Evolutionary conservation across 2,797 vertebrate species (phyloP).

Genomic region (Peromyscus melanophrys): DNA sequence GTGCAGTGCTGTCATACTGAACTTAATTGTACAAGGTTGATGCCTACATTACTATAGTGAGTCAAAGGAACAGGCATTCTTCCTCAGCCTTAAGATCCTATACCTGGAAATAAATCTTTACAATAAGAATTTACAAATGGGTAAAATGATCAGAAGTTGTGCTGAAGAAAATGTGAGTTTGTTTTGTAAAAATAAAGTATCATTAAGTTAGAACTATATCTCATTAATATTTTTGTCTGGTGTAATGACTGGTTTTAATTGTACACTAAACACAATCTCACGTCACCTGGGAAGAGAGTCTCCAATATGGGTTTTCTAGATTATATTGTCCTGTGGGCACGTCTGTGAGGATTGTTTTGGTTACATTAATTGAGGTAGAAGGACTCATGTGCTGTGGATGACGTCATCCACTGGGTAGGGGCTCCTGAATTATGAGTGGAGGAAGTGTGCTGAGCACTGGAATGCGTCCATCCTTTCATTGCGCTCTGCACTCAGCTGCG

Average conservation of each 20-base stretch:
- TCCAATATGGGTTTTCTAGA: neutral
- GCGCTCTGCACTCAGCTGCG: no score
- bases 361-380: neutral
- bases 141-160: neutral
- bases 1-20: neutral
- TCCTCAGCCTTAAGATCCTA: neutral
- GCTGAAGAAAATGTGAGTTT: neutral
- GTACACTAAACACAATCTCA: neutral
- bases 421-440: neutral
- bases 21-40: neutral
- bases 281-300: neutral
- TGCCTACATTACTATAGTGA: neutral
- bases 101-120: neutral
- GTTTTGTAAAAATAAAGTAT: slow-evolving; percentile 1
- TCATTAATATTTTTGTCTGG: neutral
- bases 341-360: neutral
- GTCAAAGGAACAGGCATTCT: neutral
- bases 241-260: neutral
- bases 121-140: neutral
- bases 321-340: neutral
- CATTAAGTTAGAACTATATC: neutral
- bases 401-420: neutral
- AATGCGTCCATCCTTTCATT: fast-evolving
- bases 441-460: neutral
- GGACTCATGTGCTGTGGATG: neutral